Evolutionary conservation across 2,113 vertebrate genomes (phyloP).

Genomic region (Pangasianodon gigas): DNA sequence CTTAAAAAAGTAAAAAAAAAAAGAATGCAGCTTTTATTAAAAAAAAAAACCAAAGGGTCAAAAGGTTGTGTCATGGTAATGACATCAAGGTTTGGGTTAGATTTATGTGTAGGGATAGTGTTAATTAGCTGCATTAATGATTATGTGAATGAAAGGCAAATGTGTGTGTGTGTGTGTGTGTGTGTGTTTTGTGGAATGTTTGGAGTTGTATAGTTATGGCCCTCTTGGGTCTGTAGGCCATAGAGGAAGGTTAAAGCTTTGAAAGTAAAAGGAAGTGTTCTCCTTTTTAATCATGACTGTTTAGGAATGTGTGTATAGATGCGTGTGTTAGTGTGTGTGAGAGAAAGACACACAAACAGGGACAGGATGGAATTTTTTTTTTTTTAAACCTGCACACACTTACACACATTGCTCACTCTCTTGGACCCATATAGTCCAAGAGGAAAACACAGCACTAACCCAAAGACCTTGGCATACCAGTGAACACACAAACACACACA

Average conservation of each 20-base stretch:
- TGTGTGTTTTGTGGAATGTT: not conserved
- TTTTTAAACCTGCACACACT: slow-evolving; percentile 14
- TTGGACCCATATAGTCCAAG: slow-evolving; percentile 17
- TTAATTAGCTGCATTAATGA: not conserved
- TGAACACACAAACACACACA: slow-evolving; percentile 34
- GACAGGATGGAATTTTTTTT: slow-evolving; percentile 30
- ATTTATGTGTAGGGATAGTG: not conserved
- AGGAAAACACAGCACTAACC: slow-evolving; percentile 35
- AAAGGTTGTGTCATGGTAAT: not conserved
- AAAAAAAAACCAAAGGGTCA: not conserved
- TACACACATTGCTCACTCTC: slow-evolving; percentile 13
- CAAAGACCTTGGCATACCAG: slow-evolving; percentile 38
- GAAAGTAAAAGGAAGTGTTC: slow-evolving; percentile 36
- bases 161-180: slow-evolving; percentile 4
- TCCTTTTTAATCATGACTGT: slow-evolving; percentile 18
- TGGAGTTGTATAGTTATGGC: not conserved
- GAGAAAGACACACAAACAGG: not conserved
- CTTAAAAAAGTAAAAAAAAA: not conserved
- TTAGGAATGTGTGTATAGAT: slow-evolving; percentile 12
- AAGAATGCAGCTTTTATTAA: not conserved
- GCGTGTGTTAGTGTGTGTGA: slow-evolving; percentile 24
- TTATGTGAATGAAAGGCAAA: not conserved
- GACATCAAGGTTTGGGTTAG: not conserved
- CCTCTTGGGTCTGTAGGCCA: not conserved
- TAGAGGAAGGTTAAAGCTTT: slow-evolving; percentile 26